phyloP scores from a whole-genome alignment of 2,888 invertebrate genomes.

The Azorinus chamasolen region DNA sequence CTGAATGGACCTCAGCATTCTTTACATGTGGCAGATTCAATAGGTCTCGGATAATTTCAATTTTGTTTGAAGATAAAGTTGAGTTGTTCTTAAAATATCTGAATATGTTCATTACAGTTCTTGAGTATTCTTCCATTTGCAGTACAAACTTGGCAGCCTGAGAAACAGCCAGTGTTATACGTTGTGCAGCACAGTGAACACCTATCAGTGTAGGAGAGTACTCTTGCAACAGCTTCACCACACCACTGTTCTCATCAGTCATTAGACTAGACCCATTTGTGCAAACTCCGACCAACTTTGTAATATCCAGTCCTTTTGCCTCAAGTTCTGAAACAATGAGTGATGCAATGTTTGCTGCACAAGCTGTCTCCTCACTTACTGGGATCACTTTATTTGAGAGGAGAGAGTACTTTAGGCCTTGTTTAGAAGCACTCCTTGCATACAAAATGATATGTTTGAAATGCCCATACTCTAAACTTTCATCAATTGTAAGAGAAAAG shows the following conservation, averaged over 20 bases:
- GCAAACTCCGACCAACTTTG: constrained; percentile 39
- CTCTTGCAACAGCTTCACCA: constrained; percentile 19
- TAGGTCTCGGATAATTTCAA: constrained; percentile 40
- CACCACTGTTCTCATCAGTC: constrained; percentile 33
- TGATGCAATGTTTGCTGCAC: constrained; percentile 22
- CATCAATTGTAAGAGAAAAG: too few species aligned
- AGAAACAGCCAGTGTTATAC: constrained; percentile 34
- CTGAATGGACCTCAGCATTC: constrained; percentile 56
- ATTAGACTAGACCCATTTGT: constrained; percentile 53
- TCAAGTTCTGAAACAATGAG: constrained; percentile 24
- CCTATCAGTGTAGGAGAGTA: constrained; percentile 34
- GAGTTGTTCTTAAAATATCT: constrained; percentile 42
- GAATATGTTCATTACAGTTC: constrained; percentile 26
- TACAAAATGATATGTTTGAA: too few species aligned
- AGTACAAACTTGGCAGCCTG: constrained; percentile 35
- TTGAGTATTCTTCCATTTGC: constrained; percentile 15
- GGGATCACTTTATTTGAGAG: too few species aligned
- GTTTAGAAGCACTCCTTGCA: too few species aligned
- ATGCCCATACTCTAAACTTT: too few species aligned
- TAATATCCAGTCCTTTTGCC: constrained; percentile 37
- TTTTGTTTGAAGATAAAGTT: constrained; percentile 42
- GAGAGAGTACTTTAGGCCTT: too few species aligned
- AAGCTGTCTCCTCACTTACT: constrained; percentile 10
- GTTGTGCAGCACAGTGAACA: constrained; percentile 45
- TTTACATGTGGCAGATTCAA: constrained; percentile 49